phyloP scores from a whole-genome alignment of 2,113 vertebrate genomes.

The Erythrolamprus reginae region DNA sequence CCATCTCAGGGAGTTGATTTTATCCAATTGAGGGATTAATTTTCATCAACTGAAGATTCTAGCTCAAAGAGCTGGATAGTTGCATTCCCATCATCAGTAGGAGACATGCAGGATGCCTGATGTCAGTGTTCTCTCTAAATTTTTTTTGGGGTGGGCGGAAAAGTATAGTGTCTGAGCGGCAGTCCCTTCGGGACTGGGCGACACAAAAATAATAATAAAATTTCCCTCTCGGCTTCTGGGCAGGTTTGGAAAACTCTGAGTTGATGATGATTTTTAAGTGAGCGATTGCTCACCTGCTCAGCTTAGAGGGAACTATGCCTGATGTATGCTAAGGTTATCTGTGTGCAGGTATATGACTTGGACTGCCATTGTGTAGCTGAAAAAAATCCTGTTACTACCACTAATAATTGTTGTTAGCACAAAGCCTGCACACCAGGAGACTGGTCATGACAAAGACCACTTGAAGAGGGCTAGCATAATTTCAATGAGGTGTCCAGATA shows the following conservation, averaged over 20 bases:
- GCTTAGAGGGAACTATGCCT: no score
- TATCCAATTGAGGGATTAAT: background rate
- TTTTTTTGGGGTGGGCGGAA: no score
- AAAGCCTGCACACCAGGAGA: background rate
- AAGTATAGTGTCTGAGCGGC: no score
- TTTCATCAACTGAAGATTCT: background rate
- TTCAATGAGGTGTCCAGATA: background rate
- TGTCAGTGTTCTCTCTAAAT: no score
- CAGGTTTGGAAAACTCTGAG: no score
- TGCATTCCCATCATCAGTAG: background rate
- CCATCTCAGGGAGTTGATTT: background rate
- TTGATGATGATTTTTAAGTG: no score
- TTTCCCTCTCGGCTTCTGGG: no score
- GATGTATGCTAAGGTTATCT: background rate
- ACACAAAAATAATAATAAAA: no score
- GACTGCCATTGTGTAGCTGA: background rate
- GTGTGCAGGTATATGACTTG: background rate
- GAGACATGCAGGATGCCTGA: background rate
- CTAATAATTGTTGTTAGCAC: background rate
- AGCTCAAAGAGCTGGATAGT: background rate
- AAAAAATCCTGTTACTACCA: background rate
- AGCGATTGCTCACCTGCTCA: no score
- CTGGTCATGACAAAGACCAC: background rate
- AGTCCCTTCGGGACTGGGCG: no score
- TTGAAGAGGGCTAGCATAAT: background rate